Conservation (phyloP, 2,888 invertebrate genomes). For the Busseola fusca region DNA sequence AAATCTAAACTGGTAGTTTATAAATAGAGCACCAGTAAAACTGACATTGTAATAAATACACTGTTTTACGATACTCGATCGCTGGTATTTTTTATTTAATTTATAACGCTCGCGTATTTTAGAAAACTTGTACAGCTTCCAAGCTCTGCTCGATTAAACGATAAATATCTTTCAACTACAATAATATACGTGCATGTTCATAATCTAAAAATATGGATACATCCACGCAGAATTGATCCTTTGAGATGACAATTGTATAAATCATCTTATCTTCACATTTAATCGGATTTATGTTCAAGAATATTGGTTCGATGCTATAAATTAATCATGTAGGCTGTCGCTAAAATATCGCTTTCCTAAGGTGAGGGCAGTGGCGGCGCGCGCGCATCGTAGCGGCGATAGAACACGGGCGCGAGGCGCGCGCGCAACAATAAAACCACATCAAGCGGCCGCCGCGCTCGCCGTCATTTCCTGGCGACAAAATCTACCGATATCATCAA, state of each 20-base stretch:
- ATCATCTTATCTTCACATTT: constrained; percentile 85
- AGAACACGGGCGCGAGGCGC: constrained; percentile 78
- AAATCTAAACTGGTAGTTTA: constrained; percentile 68
- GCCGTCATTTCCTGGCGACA: constrained; percentile 86
- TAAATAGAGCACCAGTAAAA: constrained; percentile 71
- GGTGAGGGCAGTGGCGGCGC: constrained; percentile 75
- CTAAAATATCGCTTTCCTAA: constrained; percentile 86
- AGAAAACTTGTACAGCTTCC: constrained; percentile 32
- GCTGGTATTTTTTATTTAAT: constrained; percentile 58
- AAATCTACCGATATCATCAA: constrained; percentile 86
- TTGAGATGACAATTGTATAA: constrained; percentile 76
- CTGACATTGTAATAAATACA: constrained; percentile 64
- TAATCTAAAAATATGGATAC: constrained; percentile 53
- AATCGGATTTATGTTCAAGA: constrained; percentile 82
- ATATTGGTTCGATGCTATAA: constrained; percentile 85
- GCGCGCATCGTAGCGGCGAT: constrained; percentile 79
- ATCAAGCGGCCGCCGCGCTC: constrained; percentile 64
- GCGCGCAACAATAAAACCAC: constrained; percentile 79
- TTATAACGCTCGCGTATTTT: constrained; percentile 32
- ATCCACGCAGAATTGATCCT: constrained; percentile 66
- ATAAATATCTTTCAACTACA: constrained; percentile 42
- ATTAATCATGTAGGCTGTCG: constrained; percentile 89
- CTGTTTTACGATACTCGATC: constrained; percentile 58
- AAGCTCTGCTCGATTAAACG: constrained; percentile 37
- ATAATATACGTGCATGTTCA: constrained; percentile 37